Evolutionary conservation across 2,113 vertebrate genomes (phyloP), one percentile per base, ranked within the genome.

Genomic region (Carassius auratus): DNA sequence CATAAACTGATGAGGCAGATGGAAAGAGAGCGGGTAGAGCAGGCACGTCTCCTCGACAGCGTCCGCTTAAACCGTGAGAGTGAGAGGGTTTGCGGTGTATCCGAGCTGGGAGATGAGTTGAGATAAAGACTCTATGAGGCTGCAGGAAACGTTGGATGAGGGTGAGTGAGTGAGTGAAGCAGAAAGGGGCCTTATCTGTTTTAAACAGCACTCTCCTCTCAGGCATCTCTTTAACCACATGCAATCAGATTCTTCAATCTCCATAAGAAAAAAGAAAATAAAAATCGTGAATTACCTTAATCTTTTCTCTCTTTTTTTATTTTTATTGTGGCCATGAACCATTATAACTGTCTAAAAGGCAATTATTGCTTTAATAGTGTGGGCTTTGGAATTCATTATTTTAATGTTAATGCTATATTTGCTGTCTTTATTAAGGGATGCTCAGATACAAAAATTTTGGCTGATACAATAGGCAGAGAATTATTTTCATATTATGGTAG

Each of bases 1-100:
- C 50, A 36, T 69, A 85, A 85, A 80, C 48, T 85, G 84, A 85
- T 85, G 84, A 85, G 50, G 77, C 57, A 48, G 64, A 73, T 85
- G 84, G 84, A 85, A 85, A 85, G 76, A 59, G 50, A 71, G 42
- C 76, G 36, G 68, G 81, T 83, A 62, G 36, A 55, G 84, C 84
- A 42, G 76, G 66, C 30, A 9, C 42, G 21, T 36, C 30, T 79
- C 33, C 76, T 61, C 36, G 55, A 42, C 55, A 42, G 76, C 8
- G 19, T 13, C 76, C 66, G 42, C 73, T 61, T 84, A 76, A 76
- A 84, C 83, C 21, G 75, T 68, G 26, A 66, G 62, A 30, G 26
- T 8, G 30, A 3, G 23, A 76, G 68, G 68, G 59, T 42, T 38
- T 79, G 79, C 15, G 61, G 79, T 81, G 15, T 10, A 66, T 81